Evolutionary conservation across 2,113 vertebrate species (phyloP).

Genomic region (Hydrolagus affinis): DNA sequence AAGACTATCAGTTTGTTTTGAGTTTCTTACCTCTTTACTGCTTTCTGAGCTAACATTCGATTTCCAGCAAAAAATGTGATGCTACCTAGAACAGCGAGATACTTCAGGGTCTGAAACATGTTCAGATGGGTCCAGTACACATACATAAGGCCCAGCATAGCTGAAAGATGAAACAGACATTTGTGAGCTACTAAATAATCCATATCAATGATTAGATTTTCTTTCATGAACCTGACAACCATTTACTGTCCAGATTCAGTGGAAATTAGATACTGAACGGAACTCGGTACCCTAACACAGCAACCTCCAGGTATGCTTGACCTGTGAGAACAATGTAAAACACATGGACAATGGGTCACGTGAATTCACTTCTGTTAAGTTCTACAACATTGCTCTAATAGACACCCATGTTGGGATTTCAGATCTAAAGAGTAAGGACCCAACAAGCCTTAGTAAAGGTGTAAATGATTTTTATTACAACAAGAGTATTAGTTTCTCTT

Average conservation of each 20-base stretch:
- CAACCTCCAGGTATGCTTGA: not conserved
- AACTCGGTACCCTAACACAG: not conserved
- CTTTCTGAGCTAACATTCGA: slow-evolving; percentile 96
- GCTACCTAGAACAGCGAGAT: slow-evolving; percentile 83
- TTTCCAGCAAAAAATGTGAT: slow-evolving; percentile 95
- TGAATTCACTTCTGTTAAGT: not conserved
- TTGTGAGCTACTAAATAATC: not conserved
- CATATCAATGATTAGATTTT: too few species aligned
- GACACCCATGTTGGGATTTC: not conserved
- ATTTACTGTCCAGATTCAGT: not conserved
- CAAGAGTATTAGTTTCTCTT: not conserved
- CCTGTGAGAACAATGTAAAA: not conserved
- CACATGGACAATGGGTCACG: too few species aligned
- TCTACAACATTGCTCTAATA: not conserved
- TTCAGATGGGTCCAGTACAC: slow-evolving; percentile 96
- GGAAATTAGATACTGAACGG: not conserved
- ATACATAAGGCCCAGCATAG: slow-evolving; percentile 92
- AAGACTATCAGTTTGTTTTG: not conserved
- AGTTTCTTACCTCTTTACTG: slow-evolving; percentile 76
- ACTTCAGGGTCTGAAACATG: slow-evolving; percentile 99
- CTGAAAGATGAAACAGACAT: slow-evolving; percentile 46
- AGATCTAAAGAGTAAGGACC: too few species aligned
- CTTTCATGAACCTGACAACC: too few species aligned
- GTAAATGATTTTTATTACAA: too few species aligned
- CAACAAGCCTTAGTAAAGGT: too few species aligned